Percentiles rank a stretch among this genome's conserved stretches.
Evolutionary conservation across 2,797 vertebrate genomes (phyloP).

Genomic region (Distichodus sexfasciatus): DNA sequence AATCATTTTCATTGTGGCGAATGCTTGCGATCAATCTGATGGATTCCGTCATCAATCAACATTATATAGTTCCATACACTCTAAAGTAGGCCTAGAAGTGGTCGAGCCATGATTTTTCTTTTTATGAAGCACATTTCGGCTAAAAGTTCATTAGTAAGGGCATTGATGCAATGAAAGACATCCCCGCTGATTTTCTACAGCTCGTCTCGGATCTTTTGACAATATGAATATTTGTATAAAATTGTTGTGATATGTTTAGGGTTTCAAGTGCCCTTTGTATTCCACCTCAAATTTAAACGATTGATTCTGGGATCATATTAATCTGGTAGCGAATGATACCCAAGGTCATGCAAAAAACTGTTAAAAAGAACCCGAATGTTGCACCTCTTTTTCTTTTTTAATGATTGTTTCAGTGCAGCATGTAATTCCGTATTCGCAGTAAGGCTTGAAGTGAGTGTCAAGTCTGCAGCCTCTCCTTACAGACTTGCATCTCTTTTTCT

Average conservation of each 20-base stretch:
- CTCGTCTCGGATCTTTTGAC: constrained; percentile 24
- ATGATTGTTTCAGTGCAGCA: too few species aligned
- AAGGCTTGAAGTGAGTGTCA: not conserved
- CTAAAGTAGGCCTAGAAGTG: constrained; percentile 51
- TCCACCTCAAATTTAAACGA: too few species aligned
- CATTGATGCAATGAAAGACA: constrained; percentile 57
- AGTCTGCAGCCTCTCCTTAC: not conserved
- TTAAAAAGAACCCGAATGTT: too few species aligned
- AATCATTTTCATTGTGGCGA: constrained; percentile 74
- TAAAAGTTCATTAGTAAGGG: constrained; percentile 70
- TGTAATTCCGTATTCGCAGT: too few species aligned
- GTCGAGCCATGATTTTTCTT: constrained; percentile 62
- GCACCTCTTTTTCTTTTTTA: too few species aligned
- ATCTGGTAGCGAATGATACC: too few species aligned
- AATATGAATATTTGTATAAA: not conserved
- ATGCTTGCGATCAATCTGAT: constrained; percentile 73
- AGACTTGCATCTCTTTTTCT: not conserved
- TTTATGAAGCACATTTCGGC: constrained; percentile 67
- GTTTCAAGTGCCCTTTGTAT: too few species aligned
- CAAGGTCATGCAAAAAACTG: too few species aligned
- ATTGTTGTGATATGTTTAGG: not conserved
- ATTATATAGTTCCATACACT: constrained; percentile 46
- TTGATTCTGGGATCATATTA: too few species aligned
- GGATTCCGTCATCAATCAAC: constrained; percentile 70
- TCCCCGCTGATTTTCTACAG: too few species aligned